These are phyloP conservation scores for Drosophila maculinotata DNA, from an alignment of 2,888 invertebrate genomes.

Conservation along the genomic window DNA sequence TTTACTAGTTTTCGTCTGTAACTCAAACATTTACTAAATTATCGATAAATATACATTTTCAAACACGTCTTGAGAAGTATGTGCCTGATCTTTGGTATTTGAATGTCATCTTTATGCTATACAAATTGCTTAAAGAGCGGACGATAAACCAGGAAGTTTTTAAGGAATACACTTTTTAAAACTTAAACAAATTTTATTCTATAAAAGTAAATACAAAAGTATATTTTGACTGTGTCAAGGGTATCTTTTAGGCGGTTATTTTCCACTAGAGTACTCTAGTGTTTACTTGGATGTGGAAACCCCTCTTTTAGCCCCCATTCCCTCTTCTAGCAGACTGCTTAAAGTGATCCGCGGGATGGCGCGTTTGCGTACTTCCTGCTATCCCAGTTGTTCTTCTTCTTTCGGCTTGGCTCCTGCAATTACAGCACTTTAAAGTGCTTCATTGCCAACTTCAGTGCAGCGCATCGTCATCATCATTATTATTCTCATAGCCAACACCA, in stretches of 20 bases:
- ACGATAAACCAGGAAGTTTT: too few species aligned
- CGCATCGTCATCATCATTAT: conserved; percentile 67
- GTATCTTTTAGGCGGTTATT: neutral
- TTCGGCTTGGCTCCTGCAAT: conserved; percentile 65
- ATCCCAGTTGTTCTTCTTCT: conserved; percentile 38
- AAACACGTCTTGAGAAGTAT: too few species aligned
- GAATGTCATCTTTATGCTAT: too few species aligned
- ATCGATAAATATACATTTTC: neutral
- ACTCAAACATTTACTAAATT: too few species aligned
- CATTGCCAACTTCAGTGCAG: conserved; percentile 76
- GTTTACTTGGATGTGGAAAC: conserved; percentile 18
- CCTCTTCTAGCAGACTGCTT: conserved; percentile 22
- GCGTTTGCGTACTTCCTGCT: conserved; percentile 65
- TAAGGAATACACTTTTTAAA: too few species aligned
- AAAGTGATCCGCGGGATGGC: conserved; percentile 60
- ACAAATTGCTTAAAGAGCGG: too few species aligned
- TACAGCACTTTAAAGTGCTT: conserved; percentile 79
- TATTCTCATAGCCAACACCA: conserved; percentile 25
- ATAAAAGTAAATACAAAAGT: too few species aligned
- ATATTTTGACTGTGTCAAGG: neutral
- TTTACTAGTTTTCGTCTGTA: too few species aligned
- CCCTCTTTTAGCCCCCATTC: neutral
- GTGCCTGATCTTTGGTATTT: too few species aligned
- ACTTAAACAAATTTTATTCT: too few species aligned
- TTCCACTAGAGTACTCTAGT: too few species aligned